Conservation (phyloP, 2,797 vertebrate genomes). For the Hypotaenidia philippensis region DNA sequence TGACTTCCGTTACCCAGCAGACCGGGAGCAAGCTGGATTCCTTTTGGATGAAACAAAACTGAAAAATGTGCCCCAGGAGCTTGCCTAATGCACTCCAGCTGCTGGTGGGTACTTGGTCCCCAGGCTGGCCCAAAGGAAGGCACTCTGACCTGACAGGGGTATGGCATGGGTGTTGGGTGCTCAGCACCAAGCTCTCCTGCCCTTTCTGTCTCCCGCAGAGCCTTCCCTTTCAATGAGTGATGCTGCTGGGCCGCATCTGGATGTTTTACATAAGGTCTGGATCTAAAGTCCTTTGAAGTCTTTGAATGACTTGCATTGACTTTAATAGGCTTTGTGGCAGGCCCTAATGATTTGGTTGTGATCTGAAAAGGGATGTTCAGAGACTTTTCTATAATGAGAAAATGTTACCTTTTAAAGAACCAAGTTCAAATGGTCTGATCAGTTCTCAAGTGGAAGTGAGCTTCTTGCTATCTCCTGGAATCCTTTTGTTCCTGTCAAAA, state of each 20-base stretch:
- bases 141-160: background rate
- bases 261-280: conserved; percentile 1
- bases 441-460: conserved; percentile 40
- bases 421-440: conserved; percentile 21
- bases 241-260: background rate
- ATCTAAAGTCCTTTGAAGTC: conserved; percentile 51
- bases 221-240: background rate
- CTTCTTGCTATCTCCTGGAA: conserved; percentile 41
- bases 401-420: conserved; percentile 45
- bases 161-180: background rate
- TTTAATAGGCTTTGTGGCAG: conserved; percentile 60
- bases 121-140: background rate
- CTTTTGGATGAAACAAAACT: background rate
- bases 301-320: conserved; percentile 49
- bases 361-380: conserved; percentile 42
- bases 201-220: accelerated
- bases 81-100: background rate
- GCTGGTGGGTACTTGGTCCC: accelerated
- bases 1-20: background rate
- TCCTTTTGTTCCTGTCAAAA: conserved; percentile 26
- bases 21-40: background rate
- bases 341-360: conserved; percentile 63
- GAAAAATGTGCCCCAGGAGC: background rate
- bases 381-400: conserved; percentile 54
- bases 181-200: accelerated